Percentiles rank a stretch among this genome's conserved stretches.
Evolutionary conservation across 2,797 vertebrate species (phyloP).

Genomic region (Spinus pinus): DNA sequence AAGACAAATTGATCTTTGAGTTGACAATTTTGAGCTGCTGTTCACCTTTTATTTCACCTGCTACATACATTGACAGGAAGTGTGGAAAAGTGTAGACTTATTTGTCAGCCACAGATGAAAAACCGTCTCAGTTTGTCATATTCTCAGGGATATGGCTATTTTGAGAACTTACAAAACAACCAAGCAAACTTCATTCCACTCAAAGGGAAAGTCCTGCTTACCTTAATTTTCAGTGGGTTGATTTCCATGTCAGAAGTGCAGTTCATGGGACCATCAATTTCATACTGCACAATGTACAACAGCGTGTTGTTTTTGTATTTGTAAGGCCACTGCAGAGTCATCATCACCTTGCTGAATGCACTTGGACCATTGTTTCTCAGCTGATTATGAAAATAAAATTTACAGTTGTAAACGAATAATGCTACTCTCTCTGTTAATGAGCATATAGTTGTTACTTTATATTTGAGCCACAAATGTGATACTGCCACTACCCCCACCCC

Average conservation of each 20-base stretch:
- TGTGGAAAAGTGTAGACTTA: neutral
- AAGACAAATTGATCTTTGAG: neutral
- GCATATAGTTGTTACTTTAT: neutral
- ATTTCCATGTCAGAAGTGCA: slow-evolving; percentile 88
- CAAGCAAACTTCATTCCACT: neutral
- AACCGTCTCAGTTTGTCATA: neutral
- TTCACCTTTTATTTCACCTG: neutral
- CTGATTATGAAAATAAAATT: slow-evolving; percentile 66
- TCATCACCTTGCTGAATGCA: slow-evolving; percentile 89
- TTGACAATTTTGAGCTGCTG: neutral
- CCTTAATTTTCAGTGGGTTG: slow-evolving; percentile 90
- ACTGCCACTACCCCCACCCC: neutral
- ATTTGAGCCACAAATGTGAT: neutral
- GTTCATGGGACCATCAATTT: slow-evolving; percentile 93
- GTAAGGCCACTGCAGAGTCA: slow-evolving; percentile 89
- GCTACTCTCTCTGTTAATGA: neutral
- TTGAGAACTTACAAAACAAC: neutral
- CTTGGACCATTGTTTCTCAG: slow-evolving; percentile 92
- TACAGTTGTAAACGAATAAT: neutral
- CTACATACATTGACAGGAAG: neutral
- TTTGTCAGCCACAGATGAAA: neutral
- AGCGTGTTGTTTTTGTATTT: slow-evolving; percentile 84
- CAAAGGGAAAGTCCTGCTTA: slow-evolving; percentile 40
- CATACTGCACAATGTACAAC: slow-evolving; percentile 86
- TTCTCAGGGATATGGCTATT: neutral